phyloP scores from a whole-genome alignment of 2,888 invertebrate genomes.

The Stegana nigrithorax region DNA sequence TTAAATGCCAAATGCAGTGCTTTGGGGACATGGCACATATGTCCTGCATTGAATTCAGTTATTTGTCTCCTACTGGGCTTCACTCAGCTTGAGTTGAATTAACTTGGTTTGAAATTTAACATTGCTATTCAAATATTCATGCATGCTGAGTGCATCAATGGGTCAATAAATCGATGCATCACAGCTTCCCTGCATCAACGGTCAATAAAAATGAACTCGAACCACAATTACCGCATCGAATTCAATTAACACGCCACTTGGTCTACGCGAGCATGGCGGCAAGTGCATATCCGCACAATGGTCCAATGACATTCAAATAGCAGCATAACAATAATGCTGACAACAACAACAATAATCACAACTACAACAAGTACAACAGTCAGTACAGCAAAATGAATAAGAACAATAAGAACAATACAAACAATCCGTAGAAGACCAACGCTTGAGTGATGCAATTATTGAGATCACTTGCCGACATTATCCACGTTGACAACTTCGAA shows the following conservation, averaged over 20 bases:
- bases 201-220: conserved; percentile 30
- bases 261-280: neutral
- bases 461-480: conserved; percentile 20
- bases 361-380: neutral
- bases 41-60: conserved; percentile 32
- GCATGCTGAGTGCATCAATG: conserved; percentile 31
- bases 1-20: conserved; percentile 34
- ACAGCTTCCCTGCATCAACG: conserved; percentile 6
- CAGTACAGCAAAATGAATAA: neutral
- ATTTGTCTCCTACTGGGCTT: neutral
- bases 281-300: neutral
- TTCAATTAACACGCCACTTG: conserved; percentile 44
- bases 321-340: neutral
- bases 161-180: neutral
- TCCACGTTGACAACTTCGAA: neutral
- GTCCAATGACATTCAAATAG: neutral
- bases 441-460: conserved; percentile 45
- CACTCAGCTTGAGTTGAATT: neutral
- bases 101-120: too few relatives aligned
- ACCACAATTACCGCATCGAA: conserved; percentile 33
- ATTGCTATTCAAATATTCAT: conserved; percentile 46
- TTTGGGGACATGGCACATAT: conserved; percentile 4
- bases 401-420: neutral
- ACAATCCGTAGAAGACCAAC: conserved; percentile 13
- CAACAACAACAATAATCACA: conserved; percentile 2